Conservation (phyloP, 1,140 invertebrate species). For the Drosophila subobscura region DNA sequence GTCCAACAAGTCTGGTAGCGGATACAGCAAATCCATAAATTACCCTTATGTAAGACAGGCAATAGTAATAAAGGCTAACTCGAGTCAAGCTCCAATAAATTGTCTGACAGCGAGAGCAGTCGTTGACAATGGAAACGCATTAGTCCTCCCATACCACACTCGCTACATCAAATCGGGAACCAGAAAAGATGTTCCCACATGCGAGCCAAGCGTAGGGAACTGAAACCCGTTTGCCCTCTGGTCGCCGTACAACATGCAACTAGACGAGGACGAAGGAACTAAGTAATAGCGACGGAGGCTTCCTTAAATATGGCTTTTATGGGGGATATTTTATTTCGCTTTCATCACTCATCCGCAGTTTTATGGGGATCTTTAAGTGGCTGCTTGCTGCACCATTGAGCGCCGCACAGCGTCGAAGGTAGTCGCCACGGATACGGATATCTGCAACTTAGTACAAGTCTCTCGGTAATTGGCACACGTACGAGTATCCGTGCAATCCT, state of each 20-base stretch:
- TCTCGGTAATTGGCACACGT: constrained; percentile 40
- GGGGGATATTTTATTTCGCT: constrained; percentile 43
- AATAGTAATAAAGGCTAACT: constrained; percentile 72
- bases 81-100: constrained; percentile 69
- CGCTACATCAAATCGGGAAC: background rate
- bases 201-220: background rate
- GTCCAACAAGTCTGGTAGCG: constrained; percentile 15
- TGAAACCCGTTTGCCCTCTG: background rate
- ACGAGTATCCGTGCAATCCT: constrained; percentile 22
- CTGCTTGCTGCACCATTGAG: constrained; percentile 49
- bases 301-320: constrained; percentile 26
- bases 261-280: background rate
- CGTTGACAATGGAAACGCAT: constrained; percentile 75
- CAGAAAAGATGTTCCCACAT: constrained; percentile 18
- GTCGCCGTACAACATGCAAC: constrained; percentile 1
- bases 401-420: constrained; percentile 12
- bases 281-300: constrained; percentile 9
- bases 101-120: constrained; percentile 44
- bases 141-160: constrained; percentile 22
- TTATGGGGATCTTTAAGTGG: constrained; percentile 63
- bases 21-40: constrained; percentile 61
- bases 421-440: constrained; percentile 19
- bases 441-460: constrained; percentile 34
- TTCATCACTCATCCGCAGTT: constrained; percentile 51
- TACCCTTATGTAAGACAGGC: constrained; percentile 64